phyloP scores from a whole-genome alignment of 1,140 invertebrate genomes.

The Ips nitidus region DNA sequence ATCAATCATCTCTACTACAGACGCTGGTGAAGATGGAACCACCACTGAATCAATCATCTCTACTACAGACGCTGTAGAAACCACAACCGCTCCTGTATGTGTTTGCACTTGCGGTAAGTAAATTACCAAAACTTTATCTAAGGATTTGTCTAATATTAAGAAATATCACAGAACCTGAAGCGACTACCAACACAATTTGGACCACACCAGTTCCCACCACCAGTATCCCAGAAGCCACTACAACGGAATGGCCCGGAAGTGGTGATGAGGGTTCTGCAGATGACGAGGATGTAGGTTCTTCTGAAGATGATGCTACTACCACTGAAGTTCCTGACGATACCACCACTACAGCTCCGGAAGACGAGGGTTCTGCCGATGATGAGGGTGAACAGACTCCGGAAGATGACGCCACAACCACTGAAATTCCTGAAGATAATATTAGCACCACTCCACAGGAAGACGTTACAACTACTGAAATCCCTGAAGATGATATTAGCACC shows the following conservation, averaged over 20 bases:
- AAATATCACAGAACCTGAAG: not conserved
- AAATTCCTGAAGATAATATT: not conserved
- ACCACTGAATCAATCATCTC: not conserved
- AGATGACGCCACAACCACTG: not conserved
- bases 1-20: too few relatives aligned
- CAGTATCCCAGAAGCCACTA: not conserved
- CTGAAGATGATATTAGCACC: not conserved
- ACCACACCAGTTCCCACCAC: not conserved
- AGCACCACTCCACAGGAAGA: not conserved
- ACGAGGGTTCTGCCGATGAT: not conserved
- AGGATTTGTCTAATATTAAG: too few relatives aligned
- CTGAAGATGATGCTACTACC: not conserved
- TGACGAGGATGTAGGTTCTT: not conserved
- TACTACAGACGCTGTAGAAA: not conserved
- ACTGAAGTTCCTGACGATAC: not conserved
- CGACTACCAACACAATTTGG: not conserved
- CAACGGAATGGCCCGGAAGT: not conserved
- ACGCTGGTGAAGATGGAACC: constrained; percentile 2
- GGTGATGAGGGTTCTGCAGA: not conserved
- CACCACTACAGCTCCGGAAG: not conserved
- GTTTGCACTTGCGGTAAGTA: not conserved
- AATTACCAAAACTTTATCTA: not conserved
- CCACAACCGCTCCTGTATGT: not conserved
- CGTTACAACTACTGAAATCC: not conserved
- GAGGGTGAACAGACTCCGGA: not conserved